Evolutionary conservation across 2,888 invertebrate species (phyloP), one percentile per base, ranked within the genome.

Genomic region (Nomada hirtipes): DNA sequence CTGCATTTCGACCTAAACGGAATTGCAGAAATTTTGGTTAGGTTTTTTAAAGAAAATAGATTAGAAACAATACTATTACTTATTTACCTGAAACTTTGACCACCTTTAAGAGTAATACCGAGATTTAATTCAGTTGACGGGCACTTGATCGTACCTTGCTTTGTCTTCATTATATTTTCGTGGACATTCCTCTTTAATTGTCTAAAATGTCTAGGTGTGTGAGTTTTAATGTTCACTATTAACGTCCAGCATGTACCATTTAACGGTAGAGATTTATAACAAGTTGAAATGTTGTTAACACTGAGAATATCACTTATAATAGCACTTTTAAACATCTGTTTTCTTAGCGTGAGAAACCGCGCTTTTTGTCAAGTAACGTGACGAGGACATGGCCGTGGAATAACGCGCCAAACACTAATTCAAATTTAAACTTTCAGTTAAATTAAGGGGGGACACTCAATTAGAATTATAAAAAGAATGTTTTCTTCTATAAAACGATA

Each of bases 81-180:
- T 69, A 60, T 67, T 90, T 94, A 97, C 97, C 98, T 96, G 92
- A 98, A 98, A 94, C 97, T 97, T 94, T 98, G 98, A 1, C 98
- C 98, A 50, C 98, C 97, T 82, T 96, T 96, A 77, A 98, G 93
- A 0, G 97, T 97, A 29, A 96, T 96, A 76, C 95, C 91, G 82
- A 97, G 93, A 92, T 97, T 96, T 61, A 97, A 93, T 91, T 96
- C 96, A 65, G 93, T 93, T 61, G 91, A 92, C 75, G 94, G 94
- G 89, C 95, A 96, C 36, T 93, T 26, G 73, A 96, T 91, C 93
- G 95, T 95, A 69, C 92, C 92, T 36, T 85, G 81, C 76, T 84
- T 89, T 86, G 90, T 89, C 80, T 79, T 84, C 50, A 74, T 61
- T 71, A 76, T 57, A 63, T 67, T 69, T 57, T 73, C 60, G 29